Conservation (phyloP, 1,140 invertebrate genomes). For the Papilio glaucus region DNA sequence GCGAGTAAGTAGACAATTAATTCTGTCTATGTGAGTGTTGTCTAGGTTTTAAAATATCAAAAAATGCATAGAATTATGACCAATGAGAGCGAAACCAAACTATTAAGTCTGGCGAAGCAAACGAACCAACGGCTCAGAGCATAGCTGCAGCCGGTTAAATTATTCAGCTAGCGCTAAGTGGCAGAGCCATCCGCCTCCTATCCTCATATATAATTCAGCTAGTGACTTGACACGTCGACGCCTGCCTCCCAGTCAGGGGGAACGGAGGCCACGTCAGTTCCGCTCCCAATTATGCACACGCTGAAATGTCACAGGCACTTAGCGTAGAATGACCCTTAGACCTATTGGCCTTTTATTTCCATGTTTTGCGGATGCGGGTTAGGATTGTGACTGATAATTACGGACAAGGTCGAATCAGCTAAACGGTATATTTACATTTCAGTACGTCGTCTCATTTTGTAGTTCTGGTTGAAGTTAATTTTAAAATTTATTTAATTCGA, state of each 20-base stretch:
- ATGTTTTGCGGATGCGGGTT: conserved; percentile 64
- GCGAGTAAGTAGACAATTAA: too few relatives aligned
- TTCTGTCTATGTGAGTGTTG: not conserved
- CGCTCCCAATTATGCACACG: conserved; percentile 76
- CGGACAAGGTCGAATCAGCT: conserved; percentile 44
- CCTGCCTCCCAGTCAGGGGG: conserved; percentile 51
- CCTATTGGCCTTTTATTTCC: conserved; percentile 79
- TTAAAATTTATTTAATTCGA: not conserved
- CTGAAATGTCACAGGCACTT: conserved; percentile 78
- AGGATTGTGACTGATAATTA: conserved; percentile 48
- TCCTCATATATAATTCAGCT: conserved; percentile 75
- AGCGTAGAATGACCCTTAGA: conserved; percentile 75
- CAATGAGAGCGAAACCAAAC: not conserved
- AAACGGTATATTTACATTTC: not conserved
- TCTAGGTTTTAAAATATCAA: not conserved
- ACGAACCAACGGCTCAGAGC: conserved; percentile 53
- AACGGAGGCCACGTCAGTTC: conserved; percentile 63
- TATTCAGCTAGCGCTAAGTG: conserved; percentile 77
- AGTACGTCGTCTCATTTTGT: not conserved
- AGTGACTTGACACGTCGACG: conserved; percentile 77
- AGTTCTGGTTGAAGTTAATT: not conserved
- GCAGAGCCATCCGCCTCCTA: conserved; percentile 71
- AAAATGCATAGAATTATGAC: not conserved
- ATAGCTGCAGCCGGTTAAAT: conserved; percentile 65
- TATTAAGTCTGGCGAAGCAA: conserved; percentile 43